Percentiles rank a stretch among this genome's conserved stretches.
Evolutionary conservation across 1,140 invertebrate species (phyloP).

Genomic region (Dinoponera quadriceps): DNA sequence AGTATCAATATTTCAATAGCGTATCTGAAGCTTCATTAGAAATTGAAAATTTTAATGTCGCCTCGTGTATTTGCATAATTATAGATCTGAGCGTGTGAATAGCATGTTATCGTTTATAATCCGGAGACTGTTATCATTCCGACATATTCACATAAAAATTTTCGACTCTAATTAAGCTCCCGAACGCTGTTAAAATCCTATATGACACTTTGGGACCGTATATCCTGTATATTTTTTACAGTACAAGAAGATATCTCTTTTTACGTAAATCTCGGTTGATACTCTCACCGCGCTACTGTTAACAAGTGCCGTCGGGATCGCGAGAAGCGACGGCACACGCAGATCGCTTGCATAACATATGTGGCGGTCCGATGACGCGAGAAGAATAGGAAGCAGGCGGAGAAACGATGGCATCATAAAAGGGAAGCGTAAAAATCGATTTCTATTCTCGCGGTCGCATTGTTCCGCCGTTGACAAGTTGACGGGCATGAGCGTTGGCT

Average conservation of each 20-base stretch:
- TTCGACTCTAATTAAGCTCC: no score
- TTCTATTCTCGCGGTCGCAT: conserved; percentile 68
- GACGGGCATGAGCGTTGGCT: conserved; percentile 74
- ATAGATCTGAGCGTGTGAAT: no score
- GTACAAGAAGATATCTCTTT: not conserved
- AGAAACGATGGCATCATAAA: conserved; percentile 52
- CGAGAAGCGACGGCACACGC: not conserved
- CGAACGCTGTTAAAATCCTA: no score
- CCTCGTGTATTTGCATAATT: no score
- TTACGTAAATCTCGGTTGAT: conserved; percentile 11
- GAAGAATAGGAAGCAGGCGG: conserved; percentile 39
- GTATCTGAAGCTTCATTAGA: no score
- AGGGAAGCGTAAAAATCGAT: conserved; percentile 73
- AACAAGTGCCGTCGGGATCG: not conserved
- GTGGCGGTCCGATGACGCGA: conserved; percentile 6
- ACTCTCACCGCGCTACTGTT: not conserved
- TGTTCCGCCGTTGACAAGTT: conserved; percentile 73
- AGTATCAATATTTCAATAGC: no score
- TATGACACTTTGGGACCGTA: no score
- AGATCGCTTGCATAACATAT: conserved; percentile 26
- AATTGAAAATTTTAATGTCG: no score
- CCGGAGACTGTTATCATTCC: no score
- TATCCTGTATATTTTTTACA: not conserved
- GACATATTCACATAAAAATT: no score
- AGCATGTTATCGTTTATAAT: no score